Percentiles rank a stretch among this genome's conserved stretches.
These are phyloP conservation scores for Asteroscopus sphinx DNA, from an alignment of 2,888 invertebrate species.

Conservation along the genomic window DNA sequence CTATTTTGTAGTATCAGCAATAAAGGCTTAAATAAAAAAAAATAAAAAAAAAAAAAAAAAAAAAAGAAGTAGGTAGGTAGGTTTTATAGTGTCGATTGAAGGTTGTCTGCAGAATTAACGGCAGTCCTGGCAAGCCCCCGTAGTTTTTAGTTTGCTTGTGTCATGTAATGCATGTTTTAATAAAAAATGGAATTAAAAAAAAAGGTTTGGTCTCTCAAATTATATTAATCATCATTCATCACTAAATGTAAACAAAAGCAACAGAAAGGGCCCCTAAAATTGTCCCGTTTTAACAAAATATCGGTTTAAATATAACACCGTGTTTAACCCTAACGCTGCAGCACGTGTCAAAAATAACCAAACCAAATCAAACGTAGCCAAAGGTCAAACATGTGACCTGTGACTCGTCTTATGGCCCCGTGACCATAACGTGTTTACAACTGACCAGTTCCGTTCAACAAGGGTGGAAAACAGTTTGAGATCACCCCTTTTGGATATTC, in stretches of 20 bases:
- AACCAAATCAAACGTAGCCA: constrained; percentile 56
- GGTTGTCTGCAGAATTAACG: no score
- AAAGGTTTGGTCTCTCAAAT: no score
- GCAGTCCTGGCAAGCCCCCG: no score
- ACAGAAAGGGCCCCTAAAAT: not conserved
- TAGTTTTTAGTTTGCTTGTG: no score
- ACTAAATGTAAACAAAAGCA: not conserved
- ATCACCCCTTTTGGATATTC: constrained; percentile 39
- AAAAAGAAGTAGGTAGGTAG: no score
- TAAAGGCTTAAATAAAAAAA: no score
- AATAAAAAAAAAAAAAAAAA: no score
- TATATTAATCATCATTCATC: no score
- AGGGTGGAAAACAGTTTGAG: constrained; percentile 42
- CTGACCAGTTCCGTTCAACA: constrained; percentile 48
- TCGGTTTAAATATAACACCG: constrained; percentile 32
- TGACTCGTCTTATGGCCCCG: constrained; percentile 46
- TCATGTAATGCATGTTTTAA: no score
- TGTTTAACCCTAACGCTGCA: constrained; percentile 57
- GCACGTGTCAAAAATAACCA: constrained; percentile 65
- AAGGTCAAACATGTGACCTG: constrained; percentile 61
- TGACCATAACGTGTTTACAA: constrained; percentile 51
- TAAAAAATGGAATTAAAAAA: no score
- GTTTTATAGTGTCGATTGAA: no score
- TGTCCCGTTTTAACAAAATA: constrained; percentile 7
- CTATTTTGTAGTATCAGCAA: no score